Conservation (phyloP, 2,797 vertebrate genomes). For the Anguilla marmorata region DNA sequence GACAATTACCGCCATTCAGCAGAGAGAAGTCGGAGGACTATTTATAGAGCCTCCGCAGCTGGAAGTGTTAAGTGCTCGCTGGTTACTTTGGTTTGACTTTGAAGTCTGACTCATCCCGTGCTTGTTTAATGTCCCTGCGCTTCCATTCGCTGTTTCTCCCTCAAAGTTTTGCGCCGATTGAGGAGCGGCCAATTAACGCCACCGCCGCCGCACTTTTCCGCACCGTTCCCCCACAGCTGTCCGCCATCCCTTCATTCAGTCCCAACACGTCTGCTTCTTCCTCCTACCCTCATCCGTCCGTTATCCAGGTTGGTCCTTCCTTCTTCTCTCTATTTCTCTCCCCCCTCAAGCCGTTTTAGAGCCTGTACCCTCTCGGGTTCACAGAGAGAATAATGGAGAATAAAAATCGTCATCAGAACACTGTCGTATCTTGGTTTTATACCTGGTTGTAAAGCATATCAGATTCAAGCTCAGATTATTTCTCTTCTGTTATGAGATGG, state of each 20-base stretch:
- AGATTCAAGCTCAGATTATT: not conserved
- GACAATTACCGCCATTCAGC: constrained; percentile 34
- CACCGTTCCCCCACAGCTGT: not conserved
- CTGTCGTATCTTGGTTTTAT: not conserved
- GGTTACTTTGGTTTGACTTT: constrained; percentile 43
- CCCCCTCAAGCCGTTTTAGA: not conserved
- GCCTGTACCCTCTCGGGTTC: not conserved
- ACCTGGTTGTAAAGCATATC: constrained; percentile 5
- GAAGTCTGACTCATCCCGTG: constrained; percentile 47
- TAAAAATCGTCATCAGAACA: not conserved
- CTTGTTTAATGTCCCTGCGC: constrained; percentile 37
- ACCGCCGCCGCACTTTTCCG: not conserved
- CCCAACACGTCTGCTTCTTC: not conserved
- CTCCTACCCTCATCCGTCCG: not conserved
- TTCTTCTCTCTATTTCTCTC: not conserved
- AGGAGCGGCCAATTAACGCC: not conserved
- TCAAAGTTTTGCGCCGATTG: constrained; percentile 29
- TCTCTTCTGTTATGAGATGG: not conserved
- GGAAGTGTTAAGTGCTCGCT: constrained; percentile 41
- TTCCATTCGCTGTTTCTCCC: constrained; percentile 38
- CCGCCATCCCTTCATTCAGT: not conserved
- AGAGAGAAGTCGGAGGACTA: constrained; percentile 35
- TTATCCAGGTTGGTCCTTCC: not conserved
- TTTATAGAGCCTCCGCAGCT: constrained; percentile 47
- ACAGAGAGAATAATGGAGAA: not conserved